Evolutionary conservation across 2,888 invertebrate species (phyloP), one percentile per base, ranked within the genome.

Genomic region (Sturmia bella): DNA sequence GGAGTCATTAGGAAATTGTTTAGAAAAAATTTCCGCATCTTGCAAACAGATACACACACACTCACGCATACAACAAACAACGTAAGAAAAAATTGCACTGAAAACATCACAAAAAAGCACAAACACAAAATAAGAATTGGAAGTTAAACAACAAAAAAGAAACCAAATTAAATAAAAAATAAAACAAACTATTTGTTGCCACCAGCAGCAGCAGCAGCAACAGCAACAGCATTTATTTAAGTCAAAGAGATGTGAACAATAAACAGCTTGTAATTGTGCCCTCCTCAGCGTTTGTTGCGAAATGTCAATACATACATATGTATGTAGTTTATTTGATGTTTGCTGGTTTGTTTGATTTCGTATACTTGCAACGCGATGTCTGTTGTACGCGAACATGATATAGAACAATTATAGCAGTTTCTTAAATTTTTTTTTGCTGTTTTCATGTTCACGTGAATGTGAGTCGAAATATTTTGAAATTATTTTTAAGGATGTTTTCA

Each of bases 1-100:
- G 84, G 70, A 80, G 84, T 80, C 84, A 84, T 84, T 84, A 84
- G 83, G 80, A 84, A 84, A 84, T 82, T 79, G 84, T 76, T 79
- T 43, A 57, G 73, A 82, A 83, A 82, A 84, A 82, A 82, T 79
- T 82, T 84, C 84, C 84, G 84, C 84, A 78, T 64, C 39, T 41
- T 32, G 19, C 66, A 66, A 54, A 54, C 52, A 63, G 32, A 32
- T 6, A 6, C 3, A 27, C 27, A 27, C 27, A 27, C 3, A 27
- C 27, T 4, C 3, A 27, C 27, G 6, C 32, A 32, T 9, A 13
- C n/a, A 50, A 59, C 32, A 57, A 57, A 21, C 19, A 59, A 37
- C n/a, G 15, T n/a, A 41, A 56, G 43, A 59, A 27, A 74, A 54
- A 50, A 54, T 39, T 66, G 70, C 73, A 66, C 39, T 72, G 39